A percentile compares a stretch with the other conserved stretches of the same genome.
Evolutionary conservation across 2,113 vertebrate species (phyloP).

Genomic region (Pontoporia blainvillei): DNA sequence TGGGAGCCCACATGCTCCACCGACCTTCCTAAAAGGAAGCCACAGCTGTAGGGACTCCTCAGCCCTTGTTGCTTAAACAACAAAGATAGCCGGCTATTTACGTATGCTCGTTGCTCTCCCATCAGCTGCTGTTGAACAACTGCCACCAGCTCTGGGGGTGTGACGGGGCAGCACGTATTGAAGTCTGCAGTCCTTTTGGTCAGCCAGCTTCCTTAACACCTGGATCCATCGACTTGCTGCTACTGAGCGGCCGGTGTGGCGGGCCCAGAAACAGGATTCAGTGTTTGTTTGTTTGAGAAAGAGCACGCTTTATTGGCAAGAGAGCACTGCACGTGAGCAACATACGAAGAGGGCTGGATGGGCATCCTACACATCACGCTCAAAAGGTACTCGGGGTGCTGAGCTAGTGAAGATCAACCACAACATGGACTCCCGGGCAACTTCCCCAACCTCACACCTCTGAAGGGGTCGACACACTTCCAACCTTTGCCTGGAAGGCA

Average conservation of each 20-base stretch:
- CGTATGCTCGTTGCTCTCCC: background rate
- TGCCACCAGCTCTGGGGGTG: accelerated
- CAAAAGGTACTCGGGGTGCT: background rate
- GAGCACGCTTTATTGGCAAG: conserved; percentile 76
- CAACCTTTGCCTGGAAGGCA: background rate
- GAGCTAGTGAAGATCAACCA: background rate
- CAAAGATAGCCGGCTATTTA: too few species aligned
- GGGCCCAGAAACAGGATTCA: background rate
- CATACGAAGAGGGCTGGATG: background rate
- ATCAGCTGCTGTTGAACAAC: background rate
- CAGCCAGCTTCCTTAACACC: background rate
- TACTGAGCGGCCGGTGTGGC: accelerated
- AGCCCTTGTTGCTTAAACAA: too few species aligned
- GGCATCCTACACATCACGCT: background rate
- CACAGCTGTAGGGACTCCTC: background rate
- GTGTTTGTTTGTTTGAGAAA: conserved; percentile 26
- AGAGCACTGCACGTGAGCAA: conserved; percentile 32
- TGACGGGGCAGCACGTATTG: accelerated
- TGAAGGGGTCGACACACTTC: background rate
- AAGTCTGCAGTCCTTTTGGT: too few species aligned
- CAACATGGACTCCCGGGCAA: background rate
- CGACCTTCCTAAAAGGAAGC: background rate
- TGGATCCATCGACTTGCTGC: accelerated
- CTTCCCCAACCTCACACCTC: background rate
- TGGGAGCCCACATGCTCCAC: background rate